These are phyloP conservation scores for Chionomys nivalis DNA, from an alignment of 2,113 vertebrate genomes.

Conservation along the genomic window DNA sequence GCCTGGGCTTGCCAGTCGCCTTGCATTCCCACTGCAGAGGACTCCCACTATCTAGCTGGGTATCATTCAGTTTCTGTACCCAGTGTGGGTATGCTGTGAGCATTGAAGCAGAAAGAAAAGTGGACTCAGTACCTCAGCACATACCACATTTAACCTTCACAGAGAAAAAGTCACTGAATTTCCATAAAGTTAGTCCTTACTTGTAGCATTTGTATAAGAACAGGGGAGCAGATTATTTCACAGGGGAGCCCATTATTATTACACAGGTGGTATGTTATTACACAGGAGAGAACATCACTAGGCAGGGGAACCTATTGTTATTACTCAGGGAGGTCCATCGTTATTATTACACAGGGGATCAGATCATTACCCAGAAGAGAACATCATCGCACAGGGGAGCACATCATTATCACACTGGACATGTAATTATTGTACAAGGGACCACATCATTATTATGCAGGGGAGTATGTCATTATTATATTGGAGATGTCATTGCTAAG, in stretches of 20 bases:
- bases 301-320: not conserved
- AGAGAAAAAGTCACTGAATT: not conserved
- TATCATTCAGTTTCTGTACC: conserved; percentile 96
- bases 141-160: not conserved
- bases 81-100: conserved; percentile 94
- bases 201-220: not conserved
- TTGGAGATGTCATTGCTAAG: not conserved
- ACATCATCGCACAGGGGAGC: not conserved
- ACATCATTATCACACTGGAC: not conserved
- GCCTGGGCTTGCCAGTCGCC: conserved; percentile 93
- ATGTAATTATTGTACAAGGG: not conserved
- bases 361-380: not conserved
- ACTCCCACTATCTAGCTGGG: conserved; percentile 95
- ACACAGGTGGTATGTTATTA: not conserved
- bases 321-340: not conserved
- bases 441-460: not conserved
- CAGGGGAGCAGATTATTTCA: not conserved
- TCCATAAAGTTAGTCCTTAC: not conserved
- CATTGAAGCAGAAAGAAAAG: conserved; percentile 41
- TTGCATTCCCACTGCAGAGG: conserved; percentile 96
- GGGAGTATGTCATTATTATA: not conserved
- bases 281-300: not conserved
- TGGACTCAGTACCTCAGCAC: not conserved
- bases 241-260: not conserved
- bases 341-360: not conserved